Evolutionary conservation across 2,113 vertebrate species (phyloP).

Genomic region (Thinocorus orbignyianus): DNA sequence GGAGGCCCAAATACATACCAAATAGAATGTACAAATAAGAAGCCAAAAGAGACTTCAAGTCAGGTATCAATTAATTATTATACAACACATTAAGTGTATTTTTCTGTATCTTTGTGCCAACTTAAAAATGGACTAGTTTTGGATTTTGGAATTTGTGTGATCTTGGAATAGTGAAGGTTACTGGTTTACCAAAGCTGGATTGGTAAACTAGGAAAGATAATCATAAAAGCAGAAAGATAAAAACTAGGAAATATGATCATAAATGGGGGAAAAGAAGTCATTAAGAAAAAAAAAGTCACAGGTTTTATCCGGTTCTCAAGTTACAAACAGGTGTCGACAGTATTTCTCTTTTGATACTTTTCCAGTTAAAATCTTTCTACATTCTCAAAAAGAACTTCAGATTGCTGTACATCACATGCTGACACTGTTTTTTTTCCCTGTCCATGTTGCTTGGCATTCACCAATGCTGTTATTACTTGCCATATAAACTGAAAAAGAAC

Average conservation of each 20-base stretch:
- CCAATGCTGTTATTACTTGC: not conserved
- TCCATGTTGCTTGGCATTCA: not conserved
- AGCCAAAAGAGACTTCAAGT: not conserved
- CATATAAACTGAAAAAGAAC: not conserved
- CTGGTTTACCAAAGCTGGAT: not conserved
- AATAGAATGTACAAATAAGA: not conserved
- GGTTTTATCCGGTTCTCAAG: not conserved
- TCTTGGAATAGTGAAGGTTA: not conserved
- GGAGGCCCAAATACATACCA: not conserved
- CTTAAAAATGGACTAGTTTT: not conserved
- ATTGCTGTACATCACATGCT: not conserved
- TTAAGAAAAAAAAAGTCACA: not conserved
- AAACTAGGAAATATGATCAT: not conserved
- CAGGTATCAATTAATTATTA: not conserved
- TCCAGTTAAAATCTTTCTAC: not conserved
- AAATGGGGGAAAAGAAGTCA: not conserved
- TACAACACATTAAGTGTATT: not conserved
- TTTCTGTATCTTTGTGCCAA: not conserved
- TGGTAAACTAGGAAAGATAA: not conserved
- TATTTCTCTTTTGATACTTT: not conserved
- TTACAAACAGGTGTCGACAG: not conserved
- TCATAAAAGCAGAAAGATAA: too few species aligned
- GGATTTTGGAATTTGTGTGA: not conserved
- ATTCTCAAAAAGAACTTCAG: not conserved
- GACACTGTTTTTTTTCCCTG: not conserved